Evolutionary conservation across 2,888 invertebrate genomes (phyloP).

Genomic region (Alcis repandata): DNA sequence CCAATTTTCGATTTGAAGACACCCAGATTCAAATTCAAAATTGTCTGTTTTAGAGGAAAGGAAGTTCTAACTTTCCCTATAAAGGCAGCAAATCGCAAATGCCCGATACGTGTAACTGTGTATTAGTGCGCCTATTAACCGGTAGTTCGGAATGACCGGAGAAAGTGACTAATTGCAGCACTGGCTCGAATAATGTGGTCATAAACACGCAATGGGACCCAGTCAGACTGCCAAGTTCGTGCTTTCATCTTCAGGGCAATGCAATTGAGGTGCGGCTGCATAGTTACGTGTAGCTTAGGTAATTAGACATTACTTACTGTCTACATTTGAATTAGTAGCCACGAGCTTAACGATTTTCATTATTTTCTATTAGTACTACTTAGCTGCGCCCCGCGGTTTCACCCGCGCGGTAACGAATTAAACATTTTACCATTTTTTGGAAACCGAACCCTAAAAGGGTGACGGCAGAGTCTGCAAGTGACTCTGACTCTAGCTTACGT

Average conservation of each 20-base stretch:
- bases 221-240: constrained; percentile 47
- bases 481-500: no score
- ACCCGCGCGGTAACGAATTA: no score
- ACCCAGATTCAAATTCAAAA: background rate
- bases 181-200: constrained; percentile 59
- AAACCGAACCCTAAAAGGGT: constrained; percentile 3
- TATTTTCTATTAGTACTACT: no score
- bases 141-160: constrained; percentile 56
- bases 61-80: constrained; percentile 16
- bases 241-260: constrained; percentile 59
- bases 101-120: constrained; percentile 19
- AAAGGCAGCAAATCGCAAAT: constrained; percentile 25
- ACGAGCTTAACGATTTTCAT: no score
- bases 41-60: background rate
- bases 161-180: constrained; percentile 70
- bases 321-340: no score
- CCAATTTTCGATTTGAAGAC: no score
- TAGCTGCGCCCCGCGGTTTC: no score
- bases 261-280: constrained; percentile 7
- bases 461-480: no score
- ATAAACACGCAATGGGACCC: constrained; percentile 61
- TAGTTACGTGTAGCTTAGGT: background rate
- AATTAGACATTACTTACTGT: background rate
- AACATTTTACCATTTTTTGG: background rate
- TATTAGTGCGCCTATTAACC: constrained; percentile 46